These are phyloP conservation scores for Epinephelus coioides DNA, from an alignment of 2,797 vertebrate genomes.

Conservation along the genomic window DNA sequence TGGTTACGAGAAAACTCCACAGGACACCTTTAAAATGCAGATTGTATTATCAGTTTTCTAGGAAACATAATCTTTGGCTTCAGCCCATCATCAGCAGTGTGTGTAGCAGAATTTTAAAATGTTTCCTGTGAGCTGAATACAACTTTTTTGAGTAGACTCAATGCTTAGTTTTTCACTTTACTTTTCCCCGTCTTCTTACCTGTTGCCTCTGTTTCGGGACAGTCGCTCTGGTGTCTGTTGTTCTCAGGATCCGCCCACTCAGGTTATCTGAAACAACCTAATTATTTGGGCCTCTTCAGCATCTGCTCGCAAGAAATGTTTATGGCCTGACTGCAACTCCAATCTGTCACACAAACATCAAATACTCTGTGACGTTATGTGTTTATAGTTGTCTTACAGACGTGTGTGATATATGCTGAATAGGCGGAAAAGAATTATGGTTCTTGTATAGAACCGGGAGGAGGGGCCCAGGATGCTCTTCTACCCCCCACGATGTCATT, in stretches of 20 bases:
- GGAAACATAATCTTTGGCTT: background rate
- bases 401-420: slow-evolving; percentile 78
- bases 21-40: background rate
- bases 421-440: slow-evolving; percentile 75
- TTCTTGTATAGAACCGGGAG: slow-evolving; percentile 63
- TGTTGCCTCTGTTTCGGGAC: slow-evolving; percentile 29
- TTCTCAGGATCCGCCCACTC: slow-evolving; percentile 23
- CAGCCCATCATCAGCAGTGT: background rate
- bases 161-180: background rate
- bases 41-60: background rate
- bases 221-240: background rate
- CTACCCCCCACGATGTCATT: slow-evolving; percentile 66
- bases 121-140: background rate
- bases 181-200: background rate
- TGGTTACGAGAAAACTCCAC: background rate
- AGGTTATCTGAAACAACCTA: slow-evolving; percentile 46
- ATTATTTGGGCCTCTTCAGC: slow-evolving; percentile 55
- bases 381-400: slow-evolving; percentile 77
- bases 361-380: slow-evolving; percentile 62
- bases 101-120: background rate
- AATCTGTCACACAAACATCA: slow-evolving; percentile 66
- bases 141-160: background rate
- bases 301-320: slow-evolving; percentile 62
- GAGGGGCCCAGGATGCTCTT: slow-evolving; percentile 52
- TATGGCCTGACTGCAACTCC: slow-evolving; percentile 52